phyloP scores from a whole-genome alignment of 35 echinoderm and acorn worm genomes.

The Lytechinus pictus region DNA sequence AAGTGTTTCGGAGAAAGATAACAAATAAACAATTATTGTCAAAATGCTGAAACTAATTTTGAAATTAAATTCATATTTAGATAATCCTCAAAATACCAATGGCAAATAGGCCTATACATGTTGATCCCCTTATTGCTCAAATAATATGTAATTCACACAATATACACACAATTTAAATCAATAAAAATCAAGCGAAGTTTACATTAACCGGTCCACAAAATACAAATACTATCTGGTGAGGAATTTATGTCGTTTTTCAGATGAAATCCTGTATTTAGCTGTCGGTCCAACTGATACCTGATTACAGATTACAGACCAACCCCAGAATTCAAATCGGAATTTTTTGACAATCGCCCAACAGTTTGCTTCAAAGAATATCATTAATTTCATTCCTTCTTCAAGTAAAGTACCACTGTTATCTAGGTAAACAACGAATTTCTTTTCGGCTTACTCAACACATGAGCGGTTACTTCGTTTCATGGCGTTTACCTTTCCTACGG shows the following conservation, averaged over 20 bases:
- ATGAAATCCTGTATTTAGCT: no score
- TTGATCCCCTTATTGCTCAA: background rate
- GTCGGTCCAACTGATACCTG: no score
- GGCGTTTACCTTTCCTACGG: background rate
- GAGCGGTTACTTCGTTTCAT: background rate
- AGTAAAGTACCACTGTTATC: background rate
- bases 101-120: background rate
- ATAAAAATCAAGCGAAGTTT: background rate
- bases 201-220: background rate
- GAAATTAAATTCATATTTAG: background rate
- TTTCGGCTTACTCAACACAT: background rate
- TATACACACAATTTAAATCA: background rate
- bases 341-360: no score
- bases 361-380: no score
- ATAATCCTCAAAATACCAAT: no score
- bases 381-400: no score
- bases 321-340: no score
- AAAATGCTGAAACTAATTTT: background rate
- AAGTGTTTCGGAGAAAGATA: background rate
- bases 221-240: background rate
- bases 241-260: no score
- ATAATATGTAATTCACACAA: background rate
- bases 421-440: background rate
- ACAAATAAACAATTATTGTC: background rate
- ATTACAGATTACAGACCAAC: no score